Evolutionary conservation across 2,888 invertebrate species (phyloP).

Genomic region (Drosophila melanosoma): DNA sequence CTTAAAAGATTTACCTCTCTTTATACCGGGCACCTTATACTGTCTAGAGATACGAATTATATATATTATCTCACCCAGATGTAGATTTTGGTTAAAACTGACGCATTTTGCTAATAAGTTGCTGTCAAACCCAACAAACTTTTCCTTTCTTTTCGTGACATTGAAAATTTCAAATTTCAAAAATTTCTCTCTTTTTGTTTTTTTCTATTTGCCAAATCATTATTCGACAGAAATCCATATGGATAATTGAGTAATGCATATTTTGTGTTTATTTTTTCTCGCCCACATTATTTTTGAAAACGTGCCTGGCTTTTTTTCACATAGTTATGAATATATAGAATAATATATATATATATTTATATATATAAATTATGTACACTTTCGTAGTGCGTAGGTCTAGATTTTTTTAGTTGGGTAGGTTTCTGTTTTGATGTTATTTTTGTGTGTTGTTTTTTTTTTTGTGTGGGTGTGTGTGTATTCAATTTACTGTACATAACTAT

Average conservation of each 20-base stretch:
- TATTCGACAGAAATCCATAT: constrained; percentile 6
- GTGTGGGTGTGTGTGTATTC: background rate
- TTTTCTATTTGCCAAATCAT: constrained; percentile 7
- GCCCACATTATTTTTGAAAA: constrained; percentile 43
- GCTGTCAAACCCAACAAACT: constrained; percentile 44
- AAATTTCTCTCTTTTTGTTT: background rate
- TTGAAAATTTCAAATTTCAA: constrained; percentile 48
- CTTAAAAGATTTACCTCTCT: constrained; percentile 17
- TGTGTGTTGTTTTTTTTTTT: background rate
- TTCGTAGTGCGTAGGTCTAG: constrained; percentile 39
- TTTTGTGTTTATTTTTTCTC: constrained; percentile 30
- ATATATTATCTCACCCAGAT: background rate
- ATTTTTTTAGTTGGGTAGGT: constrained; percentile 38
- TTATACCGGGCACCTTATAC: background rate
- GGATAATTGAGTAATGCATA: constrained; percentile 55
- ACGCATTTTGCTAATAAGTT: constrained; percentile 55
- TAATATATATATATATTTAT: background rate
- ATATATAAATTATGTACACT: constrained; percentile 14
- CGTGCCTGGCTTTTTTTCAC: constrained; percentile 31
- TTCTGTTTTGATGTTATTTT: constrained; percentile 8
- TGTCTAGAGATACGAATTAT: background rate
- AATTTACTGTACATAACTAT: constrained; percentile 32
- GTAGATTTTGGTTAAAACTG: constrained; percentile 34
- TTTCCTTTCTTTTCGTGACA: constrained; percentile 59
- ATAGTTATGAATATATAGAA: constrained; percentile 18